Base-by-base conservation (phyloP, 2,113 vertebrate genomes). In the Bettongia penicillata region DNA sequence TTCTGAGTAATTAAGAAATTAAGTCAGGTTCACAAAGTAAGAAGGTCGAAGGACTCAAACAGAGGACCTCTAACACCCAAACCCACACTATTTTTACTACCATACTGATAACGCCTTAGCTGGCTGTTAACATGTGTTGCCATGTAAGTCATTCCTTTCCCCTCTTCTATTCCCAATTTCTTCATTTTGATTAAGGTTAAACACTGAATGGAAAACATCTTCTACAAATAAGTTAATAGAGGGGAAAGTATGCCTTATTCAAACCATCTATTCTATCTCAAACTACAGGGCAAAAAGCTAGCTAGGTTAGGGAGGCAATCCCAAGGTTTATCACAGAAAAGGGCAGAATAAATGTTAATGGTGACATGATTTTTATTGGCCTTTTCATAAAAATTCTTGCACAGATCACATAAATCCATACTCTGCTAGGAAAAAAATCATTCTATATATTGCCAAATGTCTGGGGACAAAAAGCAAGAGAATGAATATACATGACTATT, bases 291-390 rank as follows among this genome's bases (percentile, higher is more conserved):
- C 12, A 2, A 2, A 5, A 61, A 11, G 49, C 52, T 48, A 49
- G 14, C 19, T 22, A 92, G 51, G 28, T 25, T 19, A 77, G 68
- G 91, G 19, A 93, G 91, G 93, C 11, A 90, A 52, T 53, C 19
- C 53, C 51, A 77, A 92, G 52, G n/a, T 92, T 94, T 77, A 94
- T 94, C 91, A 43, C 37, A 57, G 24, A 89, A 91, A 91, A 91
- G 19, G 10, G 10, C 51, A 90, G 91, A 61, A 51, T 68, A 49
- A 48, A 16, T 96, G 91, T 43, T 84, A n/a, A 43, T 48, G 55
- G 53, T 9, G 43, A 53, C 6, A 43, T 57, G 7, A n/a, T 77
- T 11, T 95, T 96, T 92, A 48, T 95, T 96, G 93, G 91, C 1
- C 8, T 61, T 91, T 84, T n/a, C 26, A 25, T 92, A 84, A 91